These are phyloP conservation scores for Gorsachius goisagi DNA, from an alignment of 2,113 vertebrate species.

Conservation along the genomic window DNA sequence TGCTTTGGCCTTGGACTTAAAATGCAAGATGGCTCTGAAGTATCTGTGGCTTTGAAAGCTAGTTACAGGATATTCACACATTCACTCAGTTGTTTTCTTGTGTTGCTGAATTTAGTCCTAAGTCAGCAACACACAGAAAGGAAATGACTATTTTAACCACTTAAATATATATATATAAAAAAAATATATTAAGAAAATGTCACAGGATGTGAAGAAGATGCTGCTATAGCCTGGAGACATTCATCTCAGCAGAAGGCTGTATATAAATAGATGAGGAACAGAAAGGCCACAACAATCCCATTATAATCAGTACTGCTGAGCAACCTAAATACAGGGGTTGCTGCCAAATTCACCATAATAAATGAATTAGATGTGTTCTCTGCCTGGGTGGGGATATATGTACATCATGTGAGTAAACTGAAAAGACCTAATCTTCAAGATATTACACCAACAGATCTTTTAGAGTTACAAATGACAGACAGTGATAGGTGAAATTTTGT, in stretches of 20 bases:
- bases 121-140: neutral
- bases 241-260: neutral
- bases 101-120: neutral
- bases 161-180: neutral
- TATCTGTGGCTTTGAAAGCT: neutral
- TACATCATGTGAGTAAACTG: neutral
- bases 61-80: neutral
- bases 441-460: neutral
- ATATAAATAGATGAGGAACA: neutral
- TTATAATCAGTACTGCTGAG: neutral
- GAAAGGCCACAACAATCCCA: neutral
- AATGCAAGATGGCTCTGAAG: neutral
- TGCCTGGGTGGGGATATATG: neutral
- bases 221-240: neutral
- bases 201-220: neutral
- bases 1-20: neutral
- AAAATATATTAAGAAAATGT: neutral
- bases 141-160: neutral
- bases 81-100: neutral
- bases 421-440: neutral
- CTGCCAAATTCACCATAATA: neutral
- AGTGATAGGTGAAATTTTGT: conserved; percentile 24
- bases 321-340: neutral
- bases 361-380: neutral
- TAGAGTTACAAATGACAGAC: neutral